phyloP scores from a whole-genome alignment of 1,140 invertebrate species.

The Meloidogyne chitwoodi region DNA sequence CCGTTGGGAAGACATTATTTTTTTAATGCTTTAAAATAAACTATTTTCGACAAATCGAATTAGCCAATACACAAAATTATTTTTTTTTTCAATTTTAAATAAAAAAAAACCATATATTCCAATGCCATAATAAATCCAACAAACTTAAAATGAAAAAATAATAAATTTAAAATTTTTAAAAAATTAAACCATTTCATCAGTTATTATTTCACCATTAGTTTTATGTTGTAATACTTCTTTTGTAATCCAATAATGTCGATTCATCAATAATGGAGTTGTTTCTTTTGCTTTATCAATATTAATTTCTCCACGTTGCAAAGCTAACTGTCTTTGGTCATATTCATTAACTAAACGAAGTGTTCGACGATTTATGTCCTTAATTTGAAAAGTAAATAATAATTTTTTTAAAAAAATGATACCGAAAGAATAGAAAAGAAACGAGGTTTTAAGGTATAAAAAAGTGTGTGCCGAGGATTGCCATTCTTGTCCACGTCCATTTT shows the following conservation, averaged over 20 bases:
- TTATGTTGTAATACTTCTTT: slow-evolving; percentile 41
- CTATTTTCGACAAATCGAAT: no score
- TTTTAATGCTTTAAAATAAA: no score
- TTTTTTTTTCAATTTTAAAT: no score
- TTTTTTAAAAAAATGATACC: slow-evolving; percentile 26
- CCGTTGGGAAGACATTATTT: no score
- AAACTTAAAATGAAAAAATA: slow-evolving; percentile 38
- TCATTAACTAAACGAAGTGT: slow-evolving; percentile 21
- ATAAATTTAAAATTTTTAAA: background rate
- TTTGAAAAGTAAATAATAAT: slow-evolving; percentile 3
- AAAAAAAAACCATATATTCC: slow-evolving; percentile 38
- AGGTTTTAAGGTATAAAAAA: slow-evolving; percentile 52
- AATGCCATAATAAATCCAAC: slow-evolving; percentile 49
- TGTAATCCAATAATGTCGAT: slow-evolving; percentile 36
- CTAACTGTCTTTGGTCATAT: slow-evolving; percentile 23
- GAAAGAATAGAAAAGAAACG: slow-evolving; percentile 53
- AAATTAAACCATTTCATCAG: background rate
- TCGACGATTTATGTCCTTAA: slow-evolving; percentile 36
- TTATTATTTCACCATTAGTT: slow-evolving; percentile 40
- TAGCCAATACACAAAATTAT: no score
- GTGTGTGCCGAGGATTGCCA: slow-evolving; percentile 44
- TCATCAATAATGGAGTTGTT: slow-evolving; percentile 22
- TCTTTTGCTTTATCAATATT: background rate
- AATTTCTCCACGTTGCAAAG: slow-evolving; percentile 23
- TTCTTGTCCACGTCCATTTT: slow-evolving; percentile 50